phyloP scores from a whole-genome alignment of 2,888 invertebrate genomes.

The Melieria omissa region DNA sequence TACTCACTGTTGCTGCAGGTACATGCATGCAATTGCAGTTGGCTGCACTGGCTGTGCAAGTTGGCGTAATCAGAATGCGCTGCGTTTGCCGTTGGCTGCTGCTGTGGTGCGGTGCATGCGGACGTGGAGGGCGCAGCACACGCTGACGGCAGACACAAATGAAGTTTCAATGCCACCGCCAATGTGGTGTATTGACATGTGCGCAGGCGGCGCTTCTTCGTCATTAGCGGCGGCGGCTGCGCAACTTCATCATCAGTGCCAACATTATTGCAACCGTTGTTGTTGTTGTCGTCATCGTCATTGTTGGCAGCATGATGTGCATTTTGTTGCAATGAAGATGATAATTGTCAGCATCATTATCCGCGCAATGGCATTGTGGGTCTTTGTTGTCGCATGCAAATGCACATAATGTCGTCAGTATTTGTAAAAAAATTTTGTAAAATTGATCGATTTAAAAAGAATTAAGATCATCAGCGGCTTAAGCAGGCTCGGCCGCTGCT shows the following conservation, averaged over 20 bases:
- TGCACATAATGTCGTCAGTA: conserved; percentile 58
- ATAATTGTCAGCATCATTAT: conserved; percentile 3
- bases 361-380: neutral
- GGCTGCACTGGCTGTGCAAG: conserved; percentile 12
- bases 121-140: neutral
- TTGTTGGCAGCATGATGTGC: neutral
- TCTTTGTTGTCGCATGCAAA: conserved; percentile 46
- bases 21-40: conserved; percentile 4
- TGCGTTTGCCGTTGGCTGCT: conserved; percentile 24
- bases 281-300: no score
- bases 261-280: no score
- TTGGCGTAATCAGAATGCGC: conserved; percentile 36
- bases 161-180: conserved; percentile 45
- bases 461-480: conserved; percentile 57
- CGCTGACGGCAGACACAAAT: conserved; percentile 33
- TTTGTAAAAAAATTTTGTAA: conserved; percentile 53
- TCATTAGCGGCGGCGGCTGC: neutral
- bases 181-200: conserved; percentile 36
- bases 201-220: conserved; percentile 31
- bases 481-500: conserved; percentile 1
- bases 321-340: neutral
- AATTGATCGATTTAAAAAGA: conserved; percentile 62
- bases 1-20: conserved; percentile 7
- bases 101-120: neutral
- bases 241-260: no score